A percentile compares a stretch with the other conserved stretches of the same genome.
phyloP scores from a whole-genome alignment of 2,113 vertebrate species.

The Saimiri boliviensis region DNA sequence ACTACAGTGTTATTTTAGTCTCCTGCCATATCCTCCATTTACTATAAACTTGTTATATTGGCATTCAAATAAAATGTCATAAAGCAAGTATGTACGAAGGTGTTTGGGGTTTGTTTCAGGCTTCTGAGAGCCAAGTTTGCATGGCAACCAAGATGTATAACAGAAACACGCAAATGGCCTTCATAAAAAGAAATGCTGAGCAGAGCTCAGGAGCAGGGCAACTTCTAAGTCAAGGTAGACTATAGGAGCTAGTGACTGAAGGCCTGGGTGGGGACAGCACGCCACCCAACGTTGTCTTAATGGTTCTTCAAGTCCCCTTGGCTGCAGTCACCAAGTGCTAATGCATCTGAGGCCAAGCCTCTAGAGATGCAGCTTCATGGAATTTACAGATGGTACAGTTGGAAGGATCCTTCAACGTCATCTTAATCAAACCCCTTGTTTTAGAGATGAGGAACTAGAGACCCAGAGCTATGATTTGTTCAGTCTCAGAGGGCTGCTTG shows the following conservation, averaged over 20 bases:
- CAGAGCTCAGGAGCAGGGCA: conserved; percentile 64
- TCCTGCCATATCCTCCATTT: conserved; percentile 88
- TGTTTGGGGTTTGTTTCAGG: conserved; percentile 89
- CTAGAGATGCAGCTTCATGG: neutral
- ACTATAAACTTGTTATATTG: conserved; percentile 88
- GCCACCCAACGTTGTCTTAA: neutral
- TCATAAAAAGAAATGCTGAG: conserved; percentile 81
- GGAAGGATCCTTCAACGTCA: neutral
- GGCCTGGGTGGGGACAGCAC: neutral
- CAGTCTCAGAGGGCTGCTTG: neutral
- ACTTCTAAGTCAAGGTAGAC: conserved; percentile 63
- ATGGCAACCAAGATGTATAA: conserved; percentile 87
- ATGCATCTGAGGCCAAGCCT: neutral
- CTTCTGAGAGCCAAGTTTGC: conserved; percentile 85
- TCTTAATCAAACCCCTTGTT: neutral
- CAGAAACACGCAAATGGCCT: conserved; percentile 86
- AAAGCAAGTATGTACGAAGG: conserved; percentile 89
- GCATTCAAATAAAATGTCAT: conserved; percentile 90
- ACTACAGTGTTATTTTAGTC: conserved; percentile 89
- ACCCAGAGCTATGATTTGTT: neutral
- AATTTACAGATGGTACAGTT: conserved; percentile 19
- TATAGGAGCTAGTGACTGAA: neutral
- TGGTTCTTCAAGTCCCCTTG: accelerated
- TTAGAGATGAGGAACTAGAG: neutral
- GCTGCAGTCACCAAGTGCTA: neutral